Evolutionary conservation across 2,888 invertebrate species (phyloP).

Genomic region (Acutogordius australiensis): DNA sequence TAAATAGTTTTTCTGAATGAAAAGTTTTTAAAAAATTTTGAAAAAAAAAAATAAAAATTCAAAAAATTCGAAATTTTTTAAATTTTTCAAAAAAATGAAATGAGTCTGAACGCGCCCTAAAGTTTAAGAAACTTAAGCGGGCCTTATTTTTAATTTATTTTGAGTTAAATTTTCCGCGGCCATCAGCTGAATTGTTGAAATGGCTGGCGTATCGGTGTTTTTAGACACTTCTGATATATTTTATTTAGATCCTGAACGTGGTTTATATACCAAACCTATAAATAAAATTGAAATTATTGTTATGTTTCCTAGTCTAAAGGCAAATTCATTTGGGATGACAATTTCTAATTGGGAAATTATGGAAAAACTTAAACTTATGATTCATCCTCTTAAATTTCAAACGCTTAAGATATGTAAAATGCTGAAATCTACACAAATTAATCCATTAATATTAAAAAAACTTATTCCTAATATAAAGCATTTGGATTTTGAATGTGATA

Average conservation of each 20-base stretch:
- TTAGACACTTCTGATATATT: not conserved
- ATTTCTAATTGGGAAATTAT: not conserved
- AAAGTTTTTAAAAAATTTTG: no score
- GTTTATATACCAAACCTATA: not conserved
- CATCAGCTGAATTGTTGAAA: no score
- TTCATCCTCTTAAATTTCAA: not conserved
- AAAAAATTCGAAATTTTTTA: no score
- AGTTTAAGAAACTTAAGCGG: no score
- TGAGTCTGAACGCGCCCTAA: no score
- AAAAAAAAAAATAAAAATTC: no score
- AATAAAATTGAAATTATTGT: not conserved
- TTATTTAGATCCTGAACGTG: not conserved
- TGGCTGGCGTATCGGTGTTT: not conserved
- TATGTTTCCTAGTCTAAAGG: not conserved
- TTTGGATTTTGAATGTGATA: not conserved
- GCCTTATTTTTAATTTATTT: no score
- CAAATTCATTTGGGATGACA: not conserved
- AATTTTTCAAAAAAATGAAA: no score
- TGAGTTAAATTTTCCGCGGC: no score
- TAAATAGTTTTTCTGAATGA: no score
- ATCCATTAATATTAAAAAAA: not conserved
- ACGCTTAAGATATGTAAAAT: not conserved
- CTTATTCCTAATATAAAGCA: not conserved
- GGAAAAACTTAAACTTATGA: not conserved
- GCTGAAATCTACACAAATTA: not conserved